Conservation (phyloP, 2,888 invertebrate species). For the Invenusta paracnida region DNA sequence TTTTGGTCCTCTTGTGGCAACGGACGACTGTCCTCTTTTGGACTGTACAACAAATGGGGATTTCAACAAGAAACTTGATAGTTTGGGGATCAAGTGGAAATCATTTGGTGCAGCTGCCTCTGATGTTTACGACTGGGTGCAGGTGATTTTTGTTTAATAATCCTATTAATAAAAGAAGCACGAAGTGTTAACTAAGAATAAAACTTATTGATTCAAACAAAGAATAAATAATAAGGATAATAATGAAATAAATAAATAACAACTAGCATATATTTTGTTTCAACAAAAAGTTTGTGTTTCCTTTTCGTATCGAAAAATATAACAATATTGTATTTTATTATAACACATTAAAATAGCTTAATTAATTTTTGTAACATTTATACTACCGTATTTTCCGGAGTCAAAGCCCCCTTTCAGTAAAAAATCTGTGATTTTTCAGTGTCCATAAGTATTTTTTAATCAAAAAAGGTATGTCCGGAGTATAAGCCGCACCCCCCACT, state of each 20-base stretch:
- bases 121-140: background rate
- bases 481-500: background rate
- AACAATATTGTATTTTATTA: background rate
- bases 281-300: background rate
- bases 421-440: too few relatives aligned
- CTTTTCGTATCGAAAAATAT: too few relatives aligned
- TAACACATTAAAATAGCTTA: background rate
- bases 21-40: background rate
- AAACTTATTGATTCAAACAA: background rate
- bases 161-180: background rate
- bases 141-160: background rate
- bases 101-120: background rate
- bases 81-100: background rate
- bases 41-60: background rate
- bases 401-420: too few relatives aligned
- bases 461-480: background rate
- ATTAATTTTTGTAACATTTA: background rate
- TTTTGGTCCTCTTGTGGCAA: background rate
- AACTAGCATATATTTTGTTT: background rate
- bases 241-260: background rate
- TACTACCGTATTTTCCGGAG: background rate
- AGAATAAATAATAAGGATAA: background rate
- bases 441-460: background rate
- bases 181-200: background rate
- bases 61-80: background rate